Percentiles rank a stretch among this genome's conserved stretches.
phyloP scores from a whole-genome alignment of 2,888 invertebrate genomes.

The Andricus curvator region DNA sequence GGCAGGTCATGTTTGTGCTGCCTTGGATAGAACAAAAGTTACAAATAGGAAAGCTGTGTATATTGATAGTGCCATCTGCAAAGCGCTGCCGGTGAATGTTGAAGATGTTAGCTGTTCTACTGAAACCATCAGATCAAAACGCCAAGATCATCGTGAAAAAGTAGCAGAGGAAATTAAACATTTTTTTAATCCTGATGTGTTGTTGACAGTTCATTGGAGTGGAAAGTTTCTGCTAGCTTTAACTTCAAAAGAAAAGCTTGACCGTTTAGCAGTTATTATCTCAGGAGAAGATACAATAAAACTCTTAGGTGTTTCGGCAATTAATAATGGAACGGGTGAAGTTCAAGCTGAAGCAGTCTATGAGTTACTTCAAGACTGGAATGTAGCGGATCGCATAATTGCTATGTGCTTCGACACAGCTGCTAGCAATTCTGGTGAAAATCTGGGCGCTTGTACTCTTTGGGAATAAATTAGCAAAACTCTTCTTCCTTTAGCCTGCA shows the following conservation, averaged over 20 bases:
- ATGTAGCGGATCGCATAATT: constrained; percentile 2
- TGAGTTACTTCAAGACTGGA: constrained; percentile 19
- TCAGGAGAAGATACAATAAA: not conserved
- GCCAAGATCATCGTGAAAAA: not conserved
- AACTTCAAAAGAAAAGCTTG: not conserved
- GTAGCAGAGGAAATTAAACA: not conserved
- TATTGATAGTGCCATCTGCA: too few species aligned
- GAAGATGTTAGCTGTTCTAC: not conserved
- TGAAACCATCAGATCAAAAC: too few species aligned
- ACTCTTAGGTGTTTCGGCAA: constrained; percentile 12
- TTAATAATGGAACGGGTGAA: not conserved
- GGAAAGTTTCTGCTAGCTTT: constrained; percentile 11
- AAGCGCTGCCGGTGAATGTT: too few species aligned
- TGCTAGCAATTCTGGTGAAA: too few species aligned
- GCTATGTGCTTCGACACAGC: constrained; percentile 42
- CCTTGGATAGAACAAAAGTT: too few species aligned
- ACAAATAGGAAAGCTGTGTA: too few species aligned
- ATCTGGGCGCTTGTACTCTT: too few species aligned
- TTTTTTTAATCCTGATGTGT: not conserved
- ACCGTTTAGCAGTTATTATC: not conserved
- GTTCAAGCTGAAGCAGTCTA: not conserved
- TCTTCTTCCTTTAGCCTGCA: too few species aligned
- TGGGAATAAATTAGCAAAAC: too few species aligned
- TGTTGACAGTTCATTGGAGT: not conserved
- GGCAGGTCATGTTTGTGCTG: too few species aligned